Evolutionary conservation across 2,113 vertebrate species (phyloP).

Genomic region (Semnopithecus entellus): DNA sequence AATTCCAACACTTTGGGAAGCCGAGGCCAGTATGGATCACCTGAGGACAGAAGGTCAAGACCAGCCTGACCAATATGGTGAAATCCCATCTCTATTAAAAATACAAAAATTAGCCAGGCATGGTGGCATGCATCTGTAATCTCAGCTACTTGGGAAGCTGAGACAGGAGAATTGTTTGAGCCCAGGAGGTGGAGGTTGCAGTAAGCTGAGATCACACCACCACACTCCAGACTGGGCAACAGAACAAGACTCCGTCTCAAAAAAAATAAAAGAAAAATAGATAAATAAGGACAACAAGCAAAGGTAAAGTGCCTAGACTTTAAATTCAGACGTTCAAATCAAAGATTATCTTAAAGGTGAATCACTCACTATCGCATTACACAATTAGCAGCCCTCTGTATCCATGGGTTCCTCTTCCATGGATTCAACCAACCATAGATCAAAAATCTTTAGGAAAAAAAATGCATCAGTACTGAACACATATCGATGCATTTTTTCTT

Average conservation of each 20-base stretch:
- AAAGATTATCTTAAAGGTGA: neutral
- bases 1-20: neutral
- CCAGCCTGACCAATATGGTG: neutral
- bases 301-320: neutral
- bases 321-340: neutral
- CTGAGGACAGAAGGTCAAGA: neutral
- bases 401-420: neutral
- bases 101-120: neutral
- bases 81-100: neutral
- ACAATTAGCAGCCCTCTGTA: neutral
- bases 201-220: neutral
- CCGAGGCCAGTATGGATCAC: too few relatives aligned
- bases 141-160: neutral
- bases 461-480: neutral
- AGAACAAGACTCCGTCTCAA: neutral
- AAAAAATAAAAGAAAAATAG: neutral
- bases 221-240: neutral
- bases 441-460: neutral
- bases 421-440: neutral
- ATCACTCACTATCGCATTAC: neutral
- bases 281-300: neutral
- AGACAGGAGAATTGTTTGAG: neutral
- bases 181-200: neutral
- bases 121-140: neutral
- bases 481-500: neutral